Percentiles rank a stretch among this genome's conserved stretches.
Evolutionary conservation across 2,797 vertebrate species (phyloP).

Genomic region (Gastrophryne carolinensis): DNA sequence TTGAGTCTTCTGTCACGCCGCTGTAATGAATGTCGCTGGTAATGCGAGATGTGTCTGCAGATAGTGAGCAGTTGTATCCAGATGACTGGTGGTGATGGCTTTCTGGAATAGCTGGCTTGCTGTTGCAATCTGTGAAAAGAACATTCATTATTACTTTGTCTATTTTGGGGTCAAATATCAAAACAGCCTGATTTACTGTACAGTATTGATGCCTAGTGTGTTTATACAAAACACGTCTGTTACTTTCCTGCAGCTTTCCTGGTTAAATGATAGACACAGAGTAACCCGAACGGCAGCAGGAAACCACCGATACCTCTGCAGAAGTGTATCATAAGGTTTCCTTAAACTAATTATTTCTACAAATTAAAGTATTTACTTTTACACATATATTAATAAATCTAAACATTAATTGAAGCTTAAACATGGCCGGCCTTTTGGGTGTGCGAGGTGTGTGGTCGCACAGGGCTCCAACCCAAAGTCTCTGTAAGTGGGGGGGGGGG

Average conservation of each 20-base stretch:
- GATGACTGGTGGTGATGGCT: constrained; percentile 51
- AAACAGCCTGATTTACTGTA: constrained; percentile 58
- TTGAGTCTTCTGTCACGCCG: constrained; percentile 65
- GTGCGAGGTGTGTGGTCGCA: too few species aligned
- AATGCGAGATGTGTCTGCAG: constrained; percentile 60
- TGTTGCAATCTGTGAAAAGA: constrained; percentile 63
- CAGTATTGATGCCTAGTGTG: constrained; percentile 41
- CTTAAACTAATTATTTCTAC: neutral
- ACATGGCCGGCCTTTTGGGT: too few species aligned
- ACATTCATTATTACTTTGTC: constrained; percentile 25
- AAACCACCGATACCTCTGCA: too few species aligned
- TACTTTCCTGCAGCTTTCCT: neutral
- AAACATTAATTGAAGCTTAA: neutral
- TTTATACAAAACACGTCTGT: constrained; percentile 53
- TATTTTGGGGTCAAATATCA: constrained; percentile 60
- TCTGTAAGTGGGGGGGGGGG: too few species aligned
- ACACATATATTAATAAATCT: neutral
- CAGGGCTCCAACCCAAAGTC: too few species aligned
- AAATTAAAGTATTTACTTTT: neutral
- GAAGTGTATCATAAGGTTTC: too few species aligned
- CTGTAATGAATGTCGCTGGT: constrained; percentile 57
- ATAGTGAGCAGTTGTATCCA: constrained; percentile 59
- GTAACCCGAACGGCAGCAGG: neutral
- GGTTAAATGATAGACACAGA: constrained; percentile 13
- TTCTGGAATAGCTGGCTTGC: constrained; percentile 57